Percentiles rank a stretch among this genome's conserved stretches.
phyloP scores from a whole-genome alignment of 2,888 invertebrate genomes.

The Dicycla oo region DNA sequence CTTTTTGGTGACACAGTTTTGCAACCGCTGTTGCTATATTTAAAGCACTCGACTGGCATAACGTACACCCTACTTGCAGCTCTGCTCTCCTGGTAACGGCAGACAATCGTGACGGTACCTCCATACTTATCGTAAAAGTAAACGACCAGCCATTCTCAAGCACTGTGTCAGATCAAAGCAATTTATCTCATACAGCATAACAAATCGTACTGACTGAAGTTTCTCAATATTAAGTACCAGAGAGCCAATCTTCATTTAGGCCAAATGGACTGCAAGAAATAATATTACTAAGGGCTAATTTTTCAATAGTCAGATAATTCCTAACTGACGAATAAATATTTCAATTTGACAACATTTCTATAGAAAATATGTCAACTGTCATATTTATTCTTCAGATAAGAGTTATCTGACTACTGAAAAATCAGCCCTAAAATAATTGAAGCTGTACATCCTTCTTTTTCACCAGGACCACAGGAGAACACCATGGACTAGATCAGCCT shows the following conservation, averaged over 20 bases:
- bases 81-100: constrained; percentile 28
- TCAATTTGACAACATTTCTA: no score
- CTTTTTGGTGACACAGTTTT: constrained; percentile 28
- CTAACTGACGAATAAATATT: no score
- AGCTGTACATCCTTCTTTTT: no score
- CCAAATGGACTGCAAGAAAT: not conserved
- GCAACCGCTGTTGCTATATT: constrained; percentile 33
- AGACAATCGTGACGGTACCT: constrained; percentile 41
- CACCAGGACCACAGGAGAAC: no score
- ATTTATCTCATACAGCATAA: constrained; percentile 35
- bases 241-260: constrained; percentile 15
- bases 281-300: not conserved
- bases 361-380: no score
- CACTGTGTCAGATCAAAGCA: constrained; percentile 42
- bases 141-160: constrained; percentile 39
- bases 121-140: constrained; percentile 47
- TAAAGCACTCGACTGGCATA: constrained; percentile 30
- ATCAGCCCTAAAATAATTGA: no score
- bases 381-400: no score
- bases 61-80: constrained; percentile 13
- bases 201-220: constrained; percentile 29
- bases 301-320: no score
- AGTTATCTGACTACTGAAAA: no score
- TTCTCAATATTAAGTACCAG: constrained; percentile 24
- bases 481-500: no score